Evolutionary conservation across 30 jellyfish, hydroid and myxozoan genomes (phyloP), one percentile per base, ranked within the genome.

Genomic region (Hydractinia symbiolongicarpus): DNA sequence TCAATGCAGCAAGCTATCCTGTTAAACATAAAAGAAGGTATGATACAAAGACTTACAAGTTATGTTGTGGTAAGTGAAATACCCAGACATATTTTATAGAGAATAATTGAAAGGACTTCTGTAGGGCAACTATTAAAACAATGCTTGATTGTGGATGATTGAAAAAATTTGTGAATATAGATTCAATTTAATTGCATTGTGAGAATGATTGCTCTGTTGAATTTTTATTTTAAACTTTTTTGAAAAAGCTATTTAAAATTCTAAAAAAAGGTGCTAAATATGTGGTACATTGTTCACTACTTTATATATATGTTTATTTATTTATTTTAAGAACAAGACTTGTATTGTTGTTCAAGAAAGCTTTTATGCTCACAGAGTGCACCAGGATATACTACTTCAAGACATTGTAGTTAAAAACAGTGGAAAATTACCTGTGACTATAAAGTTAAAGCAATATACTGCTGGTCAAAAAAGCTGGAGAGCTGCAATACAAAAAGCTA

Each of bases 301-400:
- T 30, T 30, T 30, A 30, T 30, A 30, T 30, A 30, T 30, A 30
- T 1, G 2, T 2, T 30, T 30, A 30, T 30, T 30, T 30, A 30
- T 75, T 57, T 73, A 72, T 20, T 61, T 53, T 44, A 15, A 83
- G 90, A 54, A 73, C 60, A 56, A 64, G 8, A 73, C 82, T 73
- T 91, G 98, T 68, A 58, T 91, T 21, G 92, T 86, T 61, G 98
- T 86, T 44, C 89, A 91, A 73, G 96, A 91, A 57, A 72, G 67
- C 4, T 77, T 86, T 56, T 91, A 74, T 66, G 83, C 86, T 16
- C 98, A 91, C 78, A 88, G 98, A 8, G 70, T 82, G 6, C 86
- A 86, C 71, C 81, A 82, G 17, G 84, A 88, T 56, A 80, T 88
- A 44, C 75, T 91, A 75, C 52, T 76, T 54, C 98, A 91, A 73